Conservation (phyloP, 53 echinoderm and acorn worm species). For the Paelopatides confundens region DNA sequence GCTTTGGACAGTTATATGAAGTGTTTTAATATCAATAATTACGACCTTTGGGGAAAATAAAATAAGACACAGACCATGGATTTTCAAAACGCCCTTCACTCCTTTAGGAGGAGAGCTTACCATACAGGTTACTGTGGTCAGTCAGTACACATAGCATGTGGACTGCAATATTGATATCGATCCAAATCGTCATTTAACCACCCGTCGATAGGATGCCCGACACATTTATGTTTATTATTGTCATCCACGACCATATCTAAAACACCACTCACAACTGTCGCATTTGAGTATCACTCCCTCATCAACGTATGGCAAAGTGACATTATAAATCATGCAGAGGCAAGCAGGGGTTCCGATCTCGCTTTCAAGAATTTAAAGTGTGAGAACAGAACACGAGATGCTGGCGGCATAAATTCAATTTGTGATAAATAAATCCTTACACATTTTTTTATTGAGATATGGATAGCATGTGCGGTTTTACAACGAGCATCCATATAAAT, state of each 20-base stretch:
- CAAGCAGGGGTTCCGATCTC: neutral
- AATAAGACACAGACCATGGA: too few relatives aligned
- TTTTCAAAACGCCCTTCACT: too few relatives aligned
- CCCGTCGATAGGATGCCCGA: neutral
- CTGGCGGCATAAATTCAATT: conserved; percentile 5
- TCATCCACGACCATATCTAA: neutral
- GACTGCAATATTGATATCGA: too few relatives aligned
- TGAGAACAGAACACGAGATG: conserved; percentile 4
- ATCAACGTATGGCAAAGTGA: neutral
- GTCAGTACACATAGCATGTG: too few relatives aligned
- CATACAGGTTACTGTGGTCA: too few relatives aligned
- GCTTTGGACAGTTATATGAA: too few relatives aligned
- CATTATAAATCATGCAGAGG: conserved; percentile 4
- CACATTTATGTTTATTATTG: neutral
- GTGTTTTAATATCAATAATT: too few relatives aligned
- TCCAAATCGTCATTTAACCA: neutral
- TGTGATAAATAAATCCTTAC: conserved; percentile 20
- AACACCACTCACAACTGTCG: conserved; percentile 1
- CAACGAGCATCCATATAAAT: neutral
- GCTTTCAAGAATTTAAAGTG: conserved; percentile 24
- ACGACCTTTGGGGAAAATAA: too few relatives aligned
- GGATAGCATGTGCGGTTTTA: neutral
- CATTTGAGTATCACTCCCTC: conserved; percentile 1
- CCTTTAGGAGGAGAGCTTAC: too few relatives aligned
- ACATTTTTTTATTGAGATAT: neutral